Conservation (phyloP, 2,888 invertebrate species). For the Psococerastis gibbosa region DNA sequence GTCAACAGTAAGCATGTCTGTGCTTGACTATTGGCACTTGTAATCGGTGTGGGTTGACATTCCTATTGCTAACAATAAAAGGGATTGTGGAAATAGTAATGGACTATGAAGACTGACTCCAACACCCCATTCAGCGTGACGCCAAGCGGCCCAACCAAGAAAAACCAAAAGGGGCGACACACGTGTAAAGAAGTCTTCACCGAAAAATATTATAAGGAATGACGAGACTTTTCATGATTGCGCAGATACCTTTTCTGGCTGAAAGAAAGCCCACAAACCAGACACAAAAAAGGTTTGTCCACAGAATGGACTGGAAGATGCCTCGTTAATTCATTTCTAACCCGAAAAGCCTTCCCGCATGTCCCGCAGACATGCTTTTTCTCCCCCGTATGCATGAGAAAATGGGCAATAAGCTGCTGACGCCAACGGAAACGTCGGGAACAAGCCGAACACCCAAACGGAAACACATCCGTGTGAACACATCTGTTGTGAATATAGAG, state of each 20-base stretch:
- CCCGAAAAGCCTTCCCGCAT: conserved; percentile 9
- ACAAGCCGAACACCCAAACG: conserved; percentile 32
- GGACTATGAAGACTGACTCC: too few relatives aligned
- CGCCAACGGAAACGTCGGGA: conserved; percentile 29
- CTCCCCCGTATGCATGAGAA: conserved; percentile 16
- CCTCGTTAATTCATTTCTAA: conserved; percentile 29
- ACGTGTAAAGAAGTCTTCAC: too few relatives aligned
- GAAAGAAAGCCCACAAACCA: conserved; percentile 23
- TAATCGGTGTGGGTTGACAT: too few relatives aligned
- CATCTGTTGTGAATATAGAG: conserved; percentile 29
- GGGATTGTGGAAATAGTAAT: too few relatives aligned
- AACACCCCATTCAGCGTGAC: too few relatives aligned
- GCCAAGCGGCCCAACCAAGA: too few relatives aligned
- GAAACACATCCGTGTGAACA: conserved; percentile 27
- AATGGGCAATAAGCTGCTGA: conserved; percentile 15
- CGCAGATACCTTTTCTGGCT: conserved; percentile 33
- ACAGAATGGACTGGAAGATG: conserved; percentile 31
- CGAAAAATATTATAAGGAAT: too few relatives aligned
- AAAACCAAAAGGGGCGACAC: too few relatives aligned
- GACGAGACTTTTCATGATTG: conserved; percentile 26
- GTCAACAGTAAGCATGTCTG: too few relatives aligned
- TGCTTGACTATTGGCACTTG: too few relatives aligned
- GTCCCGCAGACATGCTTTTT: conserved; percentile 12
- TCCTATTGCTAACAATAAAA: too few relatives aligned
- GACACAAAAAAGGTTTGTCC: conserved; percentile 11